Evolutionary conservation across 2,113 vertebrate genomes (phyloP).

Genomic region (Sphaerodactylus townsendi): DNA sequence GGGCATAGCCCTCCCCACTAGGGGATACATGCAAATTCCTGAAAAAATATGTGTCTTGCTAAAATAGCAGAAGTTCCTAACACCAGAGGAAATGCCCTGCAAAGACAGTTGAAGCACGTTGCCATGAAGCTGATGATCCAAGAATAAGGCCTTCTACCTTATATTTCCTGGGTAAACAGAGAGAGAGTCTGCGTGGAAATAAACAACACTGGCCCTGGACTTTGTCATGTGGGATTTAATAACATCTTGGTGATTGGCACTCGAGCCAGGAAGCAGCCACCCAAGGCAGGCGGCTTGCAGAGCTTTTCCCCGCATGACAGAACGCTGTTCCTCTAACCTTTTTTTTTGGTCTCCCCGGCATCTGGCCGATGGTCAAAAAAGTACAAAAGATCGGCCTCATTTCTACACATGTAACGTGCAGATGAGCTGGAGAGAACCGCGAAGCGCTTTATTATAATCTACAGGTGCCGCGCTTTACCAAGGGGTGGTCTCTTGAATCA

Average conservation of each 20-base stretch:
- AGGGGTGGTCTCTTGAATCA: constrained; percentile 88
- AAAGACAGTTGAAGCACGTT: too few species aligned
- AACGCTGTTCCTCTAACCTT: not conserved
- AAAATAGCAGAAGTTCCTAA: too few species aligned
- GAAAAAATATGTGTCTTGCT: too few species aligned
- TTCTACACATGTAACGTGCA: constrained; percentile 50
- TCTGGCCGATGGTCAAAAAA: constrained; percentile 50
- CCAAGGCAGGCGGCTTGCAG: constrained; percentile 23
- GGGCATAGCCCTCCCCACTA: too few species aligned
- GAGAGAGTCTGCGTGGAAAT: constrained; percentile 8
- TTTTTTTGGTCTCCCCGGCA: constrained; percentile 26
- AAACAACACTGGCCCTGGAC: not conserved
- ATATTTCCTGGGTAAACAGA: constrained; percentile 2
- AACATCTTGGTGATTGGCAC: constrained; percentile 36
- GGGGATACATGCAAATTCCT: too few species aligned
- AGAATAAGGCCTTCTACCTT: not conserved
- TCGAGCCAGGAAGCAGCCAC: constrained; percentile 14
- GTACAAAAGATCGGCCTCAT: constrained; percentile 9
- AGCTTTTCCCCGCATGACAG: not conserved
- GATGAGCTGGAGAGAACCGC: constrained; percentile 58
- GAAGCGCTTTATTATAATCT: constrained; percentile 76
- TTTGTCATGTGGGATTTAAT: constrained; percentile 33
- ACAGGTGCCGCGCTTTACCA: constrained; percentile 73
- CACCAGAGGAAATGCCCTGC: too few species aligned
- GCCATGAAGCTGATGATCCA: too few species aligned